These are phyloP conservation scores for Hippasteria phrygiana DNA, from an alignment of 53 echinoderm and acorn worm species.

Conservation along the genomic window DNA sequence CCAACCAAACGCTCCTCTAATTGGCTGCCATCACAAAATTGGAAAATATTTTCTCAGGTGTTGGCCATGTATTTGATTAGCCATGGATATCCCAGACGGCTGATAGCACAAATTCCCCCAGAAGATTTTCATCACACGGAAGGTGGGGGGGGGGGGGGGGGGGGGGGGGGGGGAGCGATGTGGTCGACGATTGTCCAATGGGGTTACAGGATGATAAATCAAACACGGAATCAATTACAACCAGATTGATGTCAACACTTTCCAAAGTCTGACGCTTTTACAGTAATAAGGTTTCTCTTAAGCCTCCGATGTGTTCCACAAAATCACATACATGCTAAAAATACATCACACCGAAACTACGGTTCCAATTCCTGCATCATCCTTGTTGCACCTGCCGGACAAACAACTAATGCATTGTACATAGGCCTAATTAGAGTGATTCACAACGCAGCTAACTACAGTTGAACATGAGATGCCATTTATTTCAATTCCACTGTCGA, in stretches of 20 bases:
- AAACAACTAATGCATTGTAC: too few relatives aligned
- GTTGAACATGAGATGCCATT: too few relatives aligned
- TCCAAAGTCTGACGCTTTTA: too few relatives aligned
- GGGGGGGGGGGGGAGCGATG: not conserved
- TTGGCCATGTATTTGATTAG: conserved; percentile 34
- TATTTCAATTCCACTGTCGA: too few relatives aligned
- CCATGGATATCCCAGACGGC: not conserved
- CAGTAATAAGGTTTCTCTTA: too few relatives aligned
- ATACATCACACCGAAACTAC: too few relatives aligned
- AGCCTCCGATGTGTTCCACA: too few relatives aligned
- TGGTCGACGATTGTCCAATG: not conserved
- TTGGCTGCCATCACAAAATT: conserved; percentile 20
- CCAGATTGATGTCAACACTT: not conserved
- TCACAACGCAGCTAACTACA: too few relatives aligned
- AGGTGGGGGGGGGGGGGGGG: not conserved
- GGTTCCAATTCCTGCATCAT: too few relatives aligned
- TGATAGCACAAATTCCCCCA: not conserved
- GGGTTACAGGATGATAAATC: not conserved
- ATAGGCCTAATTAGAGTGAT: too few relatives aligned
- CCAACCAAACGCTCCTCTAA: conserved; percentile 5
- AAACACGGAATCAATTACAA: not conserved
- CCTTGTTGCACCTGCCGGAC: too few relatives aligned
- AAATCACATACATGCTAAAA: too few relatives aligned
- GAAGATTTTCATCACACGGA: not conserved
- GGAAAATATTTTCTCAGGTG: conserved; percentile 54